Conservation (phyloP, 2,113 vertebrate genomes). For the Cacatua alba region DNA sequence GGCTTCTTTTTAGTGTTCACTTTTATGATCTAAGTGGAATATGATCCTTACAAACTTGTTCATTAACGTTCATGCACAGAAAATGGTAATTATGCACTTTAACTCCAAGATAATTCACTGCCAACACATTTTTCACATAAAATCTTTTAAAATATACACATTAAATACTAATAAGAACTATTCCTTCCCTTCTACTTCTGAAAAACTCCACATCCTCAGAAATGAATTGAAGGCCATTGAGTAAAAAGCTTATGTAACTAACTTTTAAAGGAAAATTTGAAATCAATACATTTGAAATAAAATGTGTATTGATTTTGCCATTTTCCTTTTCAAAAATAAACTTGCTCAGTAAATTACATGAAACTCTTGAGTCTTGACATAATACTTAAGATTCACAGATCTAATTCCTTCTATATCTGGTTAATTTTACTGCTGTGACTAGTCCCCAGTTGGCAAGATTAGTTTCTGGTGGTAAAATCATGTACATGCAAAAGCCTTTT, state of each 20-base stretch:
- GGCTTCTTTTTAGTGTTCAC: neutral
- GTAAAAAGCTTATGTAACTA: neutral
- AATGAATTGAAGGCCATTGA: neutral
- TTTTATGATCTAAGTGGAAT: neutral
- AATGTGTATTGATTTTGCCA: constrained; percentile 35
- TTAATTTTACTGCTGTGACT: neutral
- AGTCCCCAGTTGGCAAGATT: neutral
- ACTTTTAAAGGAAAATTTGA: constrained; percentile 20
- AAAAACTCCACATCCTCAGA: neutral
- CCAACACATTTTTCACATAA: neutral
- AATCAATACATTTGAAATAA: constrained; percentile 41
- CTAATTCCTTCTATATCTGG: neutral
- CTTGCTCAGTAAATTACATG: neutral
- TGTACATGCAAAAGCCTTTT: neutral
- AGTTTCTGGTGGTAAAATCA: neutral
- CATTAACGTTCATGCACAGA: neutral
- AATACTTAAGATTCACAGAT: neutral
- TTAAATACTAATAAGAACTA: neutral
- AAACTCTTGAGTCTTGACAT: neutral
- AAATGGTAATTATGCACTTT: neutral
- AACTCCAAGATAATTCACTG: neutral
- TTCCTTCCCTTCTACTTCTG: neutral
- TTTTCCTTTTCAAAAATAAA: constrained; percentile 34
- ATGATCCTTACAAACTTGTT: neutral
- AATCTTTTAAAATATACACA: neutral